Conservation (phyloP, 2,888 invertebrate genomes). For the Meghimatium bilineatum region DNA sequence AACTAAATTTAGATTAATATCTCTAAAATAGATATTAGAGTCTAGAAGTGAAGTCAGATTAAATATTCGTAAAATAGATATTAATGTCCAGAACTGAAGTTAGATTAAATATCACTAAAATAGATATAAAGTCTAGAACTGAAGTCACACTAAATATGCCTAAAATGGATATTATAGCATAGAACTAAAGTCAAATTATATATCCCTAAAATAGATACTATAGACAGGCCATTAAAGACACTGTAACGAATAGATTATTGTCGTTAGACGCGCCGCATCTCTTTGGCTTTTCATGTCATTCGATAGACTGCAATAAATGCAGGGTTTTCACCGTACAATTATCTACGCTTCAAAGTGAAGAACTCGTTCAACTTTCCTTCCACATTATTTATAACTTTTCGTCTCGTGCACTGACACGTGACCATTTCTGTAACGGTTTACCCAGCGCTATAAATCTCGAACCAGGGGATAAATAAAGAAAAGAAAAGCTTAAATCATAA, state of each 20-base stretch:
- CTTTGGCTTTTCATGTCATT: not conserved
- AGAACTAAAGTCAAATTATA: too few relatives aligned
- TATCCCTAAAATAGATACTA: too few relatives aligned
- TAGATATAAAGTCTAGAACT: too few relatives aligned
- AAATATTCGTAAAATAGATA: too few relatives aligned
- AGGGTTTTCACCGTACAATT: too few relatives aligned
- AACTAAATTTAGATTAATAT: too few relatives aligned
- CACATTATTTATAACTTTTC: slow-evolving; percentile 12
- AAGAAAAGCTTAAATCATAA: slow-evolving; percentile 10
- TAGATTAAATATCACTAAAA: too few relatives aligned
- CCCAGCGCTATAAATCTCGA: slow-evolving; percentile 14
- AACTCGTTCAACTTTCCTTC: not conserved
- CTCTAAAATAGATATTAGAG: too few relatives aligned
- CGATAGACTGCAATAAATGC: not conserved
- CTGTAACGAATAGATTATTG: not conserved
- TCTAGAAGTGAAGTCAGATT: too few relatives aligned
- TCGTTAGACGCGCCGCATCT: not conserved
- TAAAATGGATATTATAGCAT: too few relatives aligned
- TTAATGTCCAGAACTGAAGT: too few relatives aligned
- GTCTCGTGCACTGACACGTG: not conserved
- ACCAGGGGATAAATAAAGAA: not conserved
- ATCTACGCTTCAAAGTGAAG: slow-evolving; percentile 4
- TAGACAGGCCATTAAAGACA: not conserved
- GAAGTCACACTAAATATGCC: too few relatives aligned
- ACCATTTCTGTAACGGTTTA: not conserved